These are phyloP conservation scores for Harmothoe impar DNA, from an alignment of 2,888 invertebrate genomes.

Conservation along the genomic window DNA sequence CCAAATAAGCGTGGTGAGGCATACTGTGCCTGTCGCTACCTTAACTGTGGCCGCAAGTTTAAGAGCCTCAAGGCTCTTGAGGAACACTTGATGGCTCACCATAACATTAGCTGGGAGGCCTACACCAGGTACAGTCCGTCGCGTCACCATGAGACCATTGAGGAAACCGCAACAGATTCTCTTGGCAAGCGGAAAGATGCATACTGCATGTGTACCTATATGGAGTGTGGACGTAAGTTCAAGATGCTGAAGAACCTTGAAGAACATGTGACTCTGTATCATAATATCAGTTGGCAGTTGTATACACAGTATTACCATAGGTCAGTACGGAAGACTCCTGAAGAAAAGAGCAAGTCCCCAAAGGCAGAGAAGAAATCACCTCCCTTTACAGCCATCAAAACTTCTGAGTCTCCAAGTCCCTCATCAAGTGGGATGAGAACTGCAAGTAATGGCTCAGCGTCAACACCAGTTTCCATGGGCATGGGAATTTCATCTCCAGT, in stretches of 20 bases:
- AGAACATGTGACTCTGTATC: slow-evolving; percentile 63
- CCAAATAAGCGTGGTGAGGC: slow-evolving; percentile 58
- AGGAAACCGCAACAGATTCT: slow-evolving; percentile 36
- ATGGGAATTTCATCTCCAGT: not conserved
- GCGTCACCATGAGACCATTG: slow-evolving; percentile 44
- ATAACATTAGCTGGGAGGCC: slow-evolving; percentile 62
- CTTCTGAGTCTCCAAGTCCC: slow-evolving; percentile 26
- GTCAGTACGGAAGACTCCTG: slow-evolving; percentile 1
- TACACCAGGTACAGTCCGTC: slow-evolving; percentile 58
- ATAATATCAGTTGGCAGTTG: slow-evolving; percentile 62
- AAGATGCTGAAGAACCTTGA: slow-evolving; percentile 60
- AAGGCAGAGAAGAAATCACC: slow-evolving; percentile 36
- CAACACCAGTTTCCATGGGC: not conserved
- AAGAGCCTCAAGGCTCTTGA: slow-evolving; percentile 60
- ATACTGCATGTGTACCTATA: slow-evolving; percentile 61
- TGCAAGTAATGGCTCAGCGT: slow-evolving; percentile 30
- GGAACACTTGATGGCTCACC: slow-evolving; percentile 28
- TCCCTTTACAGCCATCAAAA: not conserved
- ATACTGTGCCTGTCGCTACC: slow-evolving; percentile 60
- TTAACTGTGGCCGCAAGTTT: slow-evolving; percentile 60
- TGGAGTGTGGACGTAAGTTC: slow-evolving; percentile 63
- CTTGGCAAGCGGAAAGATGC: slow-evolving; percentile 57
- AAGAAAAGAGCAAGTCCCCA: slow-evolving; percentile 53
- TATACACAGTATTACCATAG: slow-evolving; percentile 64
- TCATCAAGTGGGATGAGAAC: not conserved